These are phyloP conservation scores for Otus sunia DNA, from an alignment of 2,113 vertebrate species.

Conservation along the genomic window DNA sequence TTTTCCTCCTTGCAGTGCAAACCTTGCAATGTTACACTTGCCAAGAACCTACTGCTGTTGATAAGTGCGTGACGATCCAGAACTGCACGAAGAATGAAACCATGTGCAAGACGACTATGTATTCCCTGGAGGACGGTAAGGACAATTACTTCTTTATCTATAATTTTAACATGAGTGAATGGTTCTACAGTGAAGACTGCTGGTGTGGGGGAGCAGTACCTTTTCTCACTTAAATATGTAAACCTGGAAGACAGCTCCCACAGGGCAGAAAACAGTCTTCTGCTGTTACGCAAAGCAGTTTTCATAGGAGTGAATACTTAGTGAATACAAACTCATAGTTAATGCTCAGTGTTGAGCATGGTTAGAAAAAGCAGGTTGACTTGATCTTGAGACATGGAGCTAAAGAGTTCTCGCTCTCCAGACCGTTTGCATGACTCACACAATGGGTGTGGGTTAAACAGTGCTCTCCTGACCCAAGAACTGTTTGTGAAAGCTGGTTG, in stretches of 20 bases:
- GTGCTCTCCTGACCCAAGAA: not conserved
- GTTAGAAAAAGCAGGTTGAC: not conserved
- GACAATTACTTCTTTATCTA: not conserved
- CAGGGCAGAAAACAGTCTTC: not conserved
- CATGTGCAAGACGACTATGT: slow-evolving; percentile 50
- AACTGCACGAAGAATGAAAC: not conserved
- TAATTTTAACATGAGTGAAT: not conserved
- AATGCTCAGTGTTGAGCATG: not conserved
- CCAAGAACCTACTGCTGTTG: fast-evolving
- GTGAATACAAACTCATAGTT: not conserved
- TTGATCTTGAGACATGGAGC: not conserved
- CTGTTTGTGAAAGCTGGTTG: not conserved
- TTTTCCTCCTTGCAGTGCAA: not conserved
- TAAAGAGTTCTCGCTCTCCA: not conserved
- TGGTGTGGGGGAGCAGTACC: not conserved
- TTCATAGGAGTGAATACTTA: not conserved
- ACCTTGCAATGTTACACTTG: slow-evolving; percentile 34
- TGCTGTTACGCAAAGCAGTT: not conserved
- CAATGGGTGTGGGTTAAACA: not conserved
- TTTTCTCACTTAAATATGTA: not conserved
- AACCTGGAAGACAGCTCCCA: fast-evolving
- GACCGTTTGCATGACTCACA: not conserved
- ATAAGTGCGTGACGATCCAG: not conserved
- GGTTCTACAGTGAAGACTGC: not conserved
- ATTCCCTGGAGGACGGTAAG: slow-evolving; percentile 45